Evolutionary conservation across 2,888 invertebrate genomes (phyloP), one percentile per base, ranked within the genome.

Genomic region (Tribolium freemani): DNA sequence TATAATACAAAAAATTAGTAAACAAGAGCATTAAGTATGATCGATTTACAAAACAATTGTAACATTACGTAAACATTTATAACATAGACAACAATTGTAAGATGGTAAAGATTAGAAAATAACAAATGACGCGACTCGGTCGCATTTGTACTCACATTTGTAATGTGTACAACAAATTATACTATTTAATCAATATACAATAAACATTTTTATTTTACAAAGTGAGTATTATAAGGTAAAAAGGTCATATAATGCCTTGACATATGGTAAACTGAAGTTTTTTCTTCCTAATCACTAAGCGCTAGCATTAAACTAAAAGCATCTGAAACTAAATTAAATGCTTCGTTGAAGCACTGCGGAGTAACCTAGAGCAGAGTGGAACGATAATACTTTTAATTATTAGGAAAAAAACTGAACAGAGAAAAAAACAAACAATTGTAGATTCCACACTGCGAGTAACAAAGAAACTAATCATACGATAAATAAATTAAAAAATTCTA

Each of bases 231-330:
- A 77, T 76, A 80, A 84, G 84, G 84, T 84, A 84, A 81, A 75
- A 81, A 83, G 83, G 83, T 84, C 84, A 83, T 78, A 77, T 85
- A 84, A 85, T 84, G 84, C 84, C 85, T 85, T 85, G 82, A 78
- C 79, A 75, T 82, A 77, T 85, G 85, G 85, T 85, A 85, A 85
- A 84, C 84, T 83, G 84, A 79, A 83, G 85, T 83, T 82, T 79
- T 78, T 79, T 79, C 82, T 81, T 79, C 79, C 82, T 81, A 63
- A 73, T 63, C 21, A 76, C 80, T 83, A 82, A 79, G 78, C 79
- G 74, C 81, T 81, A 83, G 73, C 73, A 73, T 69, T 76, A 72
- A 75, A 74, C 76, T 76, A 79, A 76, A 72, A 77, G 75, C 75
- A 67, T 72, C 71, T 73, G 63, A 66, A 73, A 61, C 70, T 73